Evolutionary conservation across 2,888 invertebrate genomes (phyloP).

Genomic region (Mythimna impura): DNA sequence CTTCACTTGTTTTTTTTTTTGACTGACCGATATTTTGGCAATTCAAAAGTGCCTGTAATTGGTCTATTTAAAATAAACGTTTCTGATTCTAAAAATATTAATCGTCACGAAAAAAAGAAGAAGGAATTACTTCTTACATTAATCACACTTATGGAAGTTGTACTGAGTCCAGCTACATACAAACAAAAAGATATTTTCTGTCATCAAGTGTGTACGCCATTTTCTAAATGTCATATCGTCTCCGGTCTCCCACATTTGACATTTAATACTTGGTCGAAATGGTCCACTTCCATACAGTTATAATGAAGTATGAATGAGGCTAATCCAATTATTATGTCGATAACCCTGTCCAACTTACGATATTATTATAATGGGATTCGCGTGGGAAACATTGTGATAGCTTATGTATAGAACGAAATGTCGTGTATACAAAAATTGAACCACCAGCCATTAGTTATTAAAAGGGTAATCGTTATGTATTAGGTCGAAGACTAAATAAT

Average conservation of each 20-base stretch:
- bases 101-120: too few relatives aligned
- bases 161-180: neutral
- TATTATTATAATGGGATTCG: slow-evolving; percentile 25
- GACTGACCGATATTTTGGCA: too few relatives aligned
- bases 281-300: slow-evolving; percentile 49
- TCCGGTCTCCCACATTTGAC: slow-evolving; percentile 42
- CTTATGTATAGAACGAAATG: neutral
- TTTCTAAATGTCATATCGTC: slow-evolving; percentile 33
- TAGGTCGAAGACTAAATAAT: too few relatives aligned
- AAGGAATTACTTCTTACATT: too few relatives aligned
- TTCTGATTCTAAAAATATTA: too few relatives aligned
- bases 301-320: slow-evolving; percentile 57
- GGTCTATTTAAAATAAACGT: too few relatives aligned
- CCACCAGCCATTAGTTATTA: neutral
- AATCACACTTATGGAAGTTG: too few relatives aligned
- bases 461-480: neutral
- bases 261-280: slow-evolving; percentile 50
- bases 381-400: slow-evolving; percentile 37
- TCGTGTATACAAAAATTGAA: neutral
- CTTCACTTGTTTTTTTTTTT: too few relatives aligned
- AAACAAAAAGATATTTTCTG: neutral
- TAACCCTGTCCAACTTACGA: slow-evolving; percentile 31
- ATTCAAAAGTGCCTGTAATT: too few relatives aligned
- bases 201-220: slow-evolving; percentile 17
- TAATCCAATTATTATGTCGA: slow-evolving; percentile 56